A percentile compares a stretch with the other conserved stretches of the same genome.
Evolutionary conservation across 1,140 invertebrate genomes (phyloP).

Genomic region (Drosophila chauvacae): DNA sequence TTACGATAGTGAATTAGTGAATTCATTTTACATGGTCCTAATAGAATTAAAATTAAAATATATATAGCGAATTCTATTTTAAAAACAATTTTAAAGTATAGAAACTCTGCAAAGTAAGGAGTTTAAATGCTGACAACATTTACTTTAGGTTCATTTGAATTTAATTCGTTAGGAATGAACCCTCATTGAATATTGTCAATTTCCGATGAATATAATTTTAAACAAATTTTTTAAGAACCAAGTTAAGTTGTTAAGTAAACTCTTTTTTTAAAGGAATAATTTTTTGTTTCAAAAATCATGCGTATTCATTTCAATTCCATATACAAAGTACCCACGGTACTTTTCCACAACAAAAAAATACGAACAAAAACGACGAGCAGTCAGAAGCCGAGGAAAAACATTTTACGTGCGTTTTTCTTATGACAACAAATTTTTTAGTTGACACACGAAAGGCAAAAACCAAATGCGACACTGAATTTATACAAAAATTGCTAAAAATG

Average conservation of each 20-base stretch:
- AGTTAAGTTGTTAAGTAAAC: no score
- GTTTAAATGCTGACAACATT: no score
- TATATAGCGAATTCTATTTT: no score
- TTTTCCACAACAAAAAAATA: conserved; percentile 2
- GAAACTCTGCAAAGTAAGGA: neutral
- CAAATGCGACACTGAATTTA: conserved; percentile 19
- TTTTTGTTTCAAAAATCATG: no score
- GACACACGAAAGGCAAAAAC: conserved; percentile 28
- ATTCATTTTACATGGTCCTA: no score
- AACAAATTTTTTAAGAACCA: neutral
- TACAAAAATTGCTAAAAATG: conserved; percentile 43
- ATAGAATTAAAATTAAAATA: no score
- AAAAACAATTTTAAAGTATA: neutral
- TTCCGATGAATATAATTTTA: neutral
- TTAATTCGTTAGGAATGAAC: neutral
- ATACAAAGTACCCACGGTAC: conserved; percentile 10
- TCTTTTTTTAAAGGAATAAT: no score
- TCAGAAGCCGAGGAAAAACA: conserved; percentile 46
- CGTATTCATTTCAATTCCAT: no score
- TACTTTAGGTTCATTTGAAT: no score
- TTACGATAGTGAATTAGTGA: no score
- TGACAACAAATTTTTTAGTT: conserved; percentile 59
- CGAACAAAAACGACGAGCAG: conserved; percentile 14
- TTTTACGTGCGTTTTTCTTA: conserved; percentile 67
- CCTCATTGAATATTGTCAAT: neutral